Base-by-base conservation (phyloP, 1,140 invertebrate species). In the Lepidostoma basale region DNA sequence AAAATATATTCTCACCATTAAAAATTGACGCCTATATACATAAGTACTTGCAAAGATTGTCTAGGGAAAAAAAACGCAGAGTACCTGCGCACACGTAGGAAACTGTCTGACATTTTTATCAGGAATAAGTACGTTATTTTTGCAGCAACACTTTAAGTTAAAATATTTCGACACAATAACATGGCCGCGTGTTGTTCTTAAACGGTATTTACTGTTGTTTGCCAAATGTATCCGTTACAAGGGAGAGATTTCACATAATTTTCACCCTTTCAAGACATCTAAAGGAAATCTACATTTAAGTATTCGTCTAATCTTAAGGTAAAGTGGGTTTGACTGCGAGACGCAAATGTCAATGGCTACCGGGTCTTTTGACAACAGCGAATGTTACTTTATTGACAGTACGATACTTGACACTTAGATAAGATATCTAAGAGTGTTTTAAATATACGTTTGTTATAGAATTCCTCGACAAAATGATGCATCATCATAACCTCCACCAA, bases 201-300 rank as follows among this genome's bases (percentile, higher is more conserved):
- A 47, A 47, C 59, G 64, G 47, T 69, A 60, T 69, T 69, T 69
- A 69, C 68, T 69, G 68, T n/a, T n/a, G n/a, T 69, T 68, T 68
- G 67, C 67, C 67, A 68, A 68, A 58, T 47, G 28, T 39, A 54
- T 54, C 20, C 33, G 16, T 22, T 14, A 12, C 28, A 22, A 25
- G 47, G 49, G 20, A 36, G 6, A 6, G 9, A 25, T 26, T 44
- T 44, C 9, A 44, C 25, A 30, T 1, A 45, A 23, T 23, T 40
- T 60, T 8, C 56, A 0, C 12, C 52, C 16, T 56, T 36, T 56
- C 36, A 12, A 33, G 16, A 20, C 22, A 20, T 39, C 36, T 12
- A 33, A 33, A 6, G 14, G 36, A 56, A 33, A n/a, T 36, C 30
- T 33, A 8, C 28, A 16, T 36, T 33, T 10, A 33, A 8, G n/a